Evolutionary conservation across 1,140 invertebrate genomes (phyloP).

Genomic region (Acromyrmex heyeri): DNA sequence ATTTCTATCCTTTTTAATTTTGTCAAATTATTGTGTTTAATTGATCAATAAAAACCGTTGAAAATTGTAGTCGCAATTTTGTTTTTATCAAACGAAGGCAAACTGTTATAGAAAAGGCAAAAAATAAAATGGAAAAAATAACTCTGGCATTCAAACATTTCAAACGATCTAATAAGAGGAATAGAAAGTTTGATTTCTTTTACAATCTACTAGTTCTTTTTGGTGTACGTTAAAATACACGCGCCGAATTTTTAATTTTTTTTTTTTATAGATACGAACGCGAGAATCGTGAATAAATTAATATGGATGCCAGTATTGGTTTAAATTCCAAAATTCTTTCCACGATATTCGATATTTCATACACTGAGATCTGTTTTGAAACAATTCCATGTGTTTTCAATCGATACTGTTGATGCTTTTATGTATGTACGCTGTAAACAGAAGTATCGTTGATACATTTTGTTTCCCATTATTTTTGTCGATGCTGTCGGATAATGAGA

Average conservation of each 20-base stretch:
- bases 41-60: slow-evolving; percentile 54
- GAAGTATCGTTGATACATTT: slow-evolving; percentile 25
- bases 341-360: slow-evolving; percentile 31
- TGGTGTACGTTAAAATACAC: slow-evolving; percentile 32
- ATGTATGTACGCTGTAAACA: slow-evolving; percentile 39
- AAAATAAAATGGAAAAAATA: slow-evolving; percentile 19
- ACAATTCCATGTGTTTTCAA: slow-evolving; percentile 49
- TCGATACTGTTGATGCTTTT: slow-evolving; percentile 46
- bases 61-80: slow-evolving; percentile 11
- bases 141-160: background rate
- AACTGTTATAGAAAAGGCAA: background rate
- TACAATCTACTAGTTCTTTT: slow-evolving; percentile 7
- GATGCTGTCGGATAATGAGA: background rate
- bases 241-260: slow-evolving; percentile 37
- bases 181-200: slow-evolving; percentile 11
- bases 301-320: slow-evolving; percentile 51
- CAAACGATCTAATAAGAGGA: slow-evolving; percentile 38
- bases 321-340: slow-evolving; percentile 54
- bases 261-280: slow-evolving; percentile 28
- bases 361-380: slow-evolving; percentile 48
- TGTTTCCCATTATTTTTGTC: slow-evolving; percentile 25
- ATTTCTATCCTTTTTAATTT: slow-evolving; percentile 55
- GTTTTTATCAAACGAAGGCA: background rate
- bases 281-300: slow-evolving; percentile 49
- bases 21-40: slow-evolving; percentile 57